Base-by-base conservation (phyloP, 2,888 invertebrate genomes). In the Chrysolina oricalcia region DNA sequence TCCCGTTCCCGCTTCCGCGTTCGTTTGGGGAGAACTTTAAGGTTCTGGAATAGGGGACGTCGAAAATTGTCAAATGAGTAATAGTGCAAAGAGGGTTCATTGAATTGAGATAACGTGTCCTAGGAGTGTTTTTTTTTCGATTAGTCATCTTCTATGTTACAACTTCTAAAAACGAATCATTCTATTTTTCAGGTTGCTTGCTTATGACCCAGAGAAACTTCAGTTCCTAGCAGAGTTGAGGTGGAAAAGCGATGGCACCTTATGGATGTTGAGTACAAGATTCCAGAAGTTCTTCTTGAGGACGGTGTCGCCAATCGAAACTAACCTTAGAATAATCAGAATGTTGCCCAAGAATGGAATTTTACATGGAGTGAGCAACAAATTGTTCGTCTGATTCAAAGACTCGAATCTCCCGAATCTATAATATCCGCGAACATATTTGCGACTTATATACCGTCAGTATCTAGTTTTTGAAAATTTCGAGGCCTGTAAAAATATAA, bases 281-380 rank as follows among this genome's bases (percentile, higher is more conserved):
- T 95, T 96, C 90, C 96, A 96, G 84, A 94, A 94, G 82, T 96
- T 93, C 90, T 95, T 95, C 90, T 89, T 92, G 74, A 92, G 92
- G 82, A 91, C 92, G 48, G 90, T 94, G 15, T 92, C 84, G 89
- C 91, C 91, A 0, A 90, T 92, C 69, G 95, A 95, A 87, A 90
- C 92, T 46, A 96, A 96, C 86, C 90, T 95, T 68, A 92, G 96
- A 72, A 90, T 96, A n/a, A 83, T 96, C 68, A 92, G 95, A 68
- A 80, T 85, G 23, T 80, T 77, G 2, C 73, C 69, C n/a, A 70
- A 15, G 23, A 78, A 65, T 27, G 59, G 62, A 10, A 11, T 64
- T 10, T 72, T 40, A 8, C 27, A 70, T 15, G 76, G 70, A 67
- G 59, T 78, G 5, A 77, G 59, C 17, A 83, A 82, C 66, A 77